Evolutionary conservation across 2,797 vertebrate species (phyloP).

Genomic region (Sebastes steindachneri): DNA sequence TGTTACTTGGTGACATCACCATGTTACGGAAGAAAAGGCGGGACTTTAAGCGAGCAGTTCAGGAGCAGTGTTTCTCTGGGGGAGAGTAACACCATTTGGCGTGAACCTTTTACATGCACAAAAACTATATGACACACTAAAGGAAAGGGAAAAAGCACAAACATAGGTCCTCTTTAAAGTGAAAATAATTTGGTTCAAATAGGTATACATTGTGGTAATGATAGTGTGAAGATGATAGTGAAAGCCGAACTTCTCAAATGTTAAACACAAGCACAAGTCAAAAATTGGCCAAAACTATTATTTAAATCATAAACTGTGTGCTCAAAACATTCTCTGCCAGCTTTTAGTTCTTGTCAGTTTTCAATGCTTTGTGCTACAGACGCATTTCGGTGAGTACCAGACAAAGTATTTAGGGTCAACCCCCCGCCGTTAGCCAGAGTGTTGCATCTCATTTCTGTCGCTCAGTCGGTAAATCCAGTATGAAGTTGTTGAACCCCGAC

Average conservation of each 20-base stretch:
- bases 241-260: not conserved
- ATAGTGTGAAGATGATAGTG: no score
- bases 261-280: not conserved
- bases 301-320: not conserved
- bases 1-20: no score
- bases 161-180: not conserved
- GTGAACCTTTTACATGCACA: no score
- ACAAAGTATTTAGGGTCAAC: not conserved
- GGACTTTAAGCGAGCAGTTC: no score
- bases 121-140: no score
- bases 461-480: not conserved
- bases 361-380: not conserved
- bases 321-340: not conserved
- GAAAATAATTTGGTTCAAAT: not conserved
- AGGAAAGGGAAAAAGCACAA: no score
- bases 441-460: slow-evolving; percentile 1
- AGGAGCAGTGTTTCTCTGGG: no score
- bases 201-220: not conserved
- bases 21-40: no score
- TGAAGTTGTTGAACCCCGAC: slow-evolving; percentile 12
- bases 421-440: not conserved
- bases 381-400: not conserved
- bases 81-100: no score
- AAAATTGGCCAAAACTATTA: not conserved
- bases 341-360: not conserved